phyloP scores from a whole-genome alignment of 2,113 vertebrate genomes.

The Myotis yumanensis region DNA sequence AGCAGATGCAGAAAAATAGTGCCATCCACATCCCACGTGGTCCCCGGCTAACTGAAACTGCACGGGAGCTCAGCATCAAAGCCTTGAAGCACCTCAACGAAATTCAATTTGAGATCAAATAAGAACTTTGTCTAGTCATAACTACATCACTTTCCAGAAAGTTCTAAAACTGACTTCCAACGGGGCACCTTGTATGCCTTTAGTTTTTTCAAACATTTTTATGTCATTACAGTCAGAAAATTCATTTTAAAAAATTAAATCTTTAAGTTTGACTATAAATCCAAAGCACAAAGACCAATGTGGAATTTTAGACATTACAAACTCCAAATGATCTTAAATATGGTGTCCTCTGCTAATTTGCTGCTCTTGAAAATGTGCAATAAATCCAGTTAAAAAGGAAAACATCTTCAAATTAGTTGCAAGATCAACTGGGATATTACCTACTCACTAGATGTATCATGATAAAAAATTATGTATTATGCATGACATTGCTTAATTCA shows the following conservation, averaged over 20 bases:
- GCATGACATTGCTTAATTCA: conserved; percentile 54
- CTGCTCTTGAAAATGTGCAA: conserved; percentile 6
- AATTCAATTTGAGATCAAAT: conserved; percentile 40
- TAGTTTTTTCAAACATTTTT: conserved; percentile 11
- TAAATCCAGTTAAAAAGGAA: conserved; percentile 62
- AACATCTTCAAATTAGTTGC: conserved; percentile 52
- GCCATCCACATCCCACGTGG: background rate
- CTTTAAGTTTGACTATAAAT: conserved; percentile 13
- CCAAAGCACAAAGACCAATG: background rate
- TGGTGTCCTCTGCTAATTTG: conserved; percentile 51
- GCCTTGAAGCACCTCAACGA: background rate
- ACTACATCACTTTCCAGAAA: conserved; percentile 29
- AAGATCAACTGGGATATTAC: conserved; percentile 43
- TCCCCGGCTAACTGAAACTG: background rate
- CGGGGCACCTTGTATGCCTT: background rate
- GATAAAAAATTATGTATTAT: conserved; percentile 32
- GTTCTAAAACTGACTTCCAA: background rate
- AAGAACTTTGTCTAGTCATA: background rate
- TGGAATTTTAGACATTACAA: conserved; percentile 52
- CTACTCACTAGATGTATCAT: conserved; percentile 25
- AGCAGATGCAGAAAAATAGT: conserved; percentile 33
- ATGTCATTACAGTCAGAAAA: conserved; percentile 22
- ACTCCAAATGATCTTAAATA: conserved; percentile 48
- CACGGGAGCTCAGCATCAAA: background rate
- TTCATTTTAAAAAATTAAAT: conserved; percentile 55